These are phyloP conservation scores for Lethenteron camtschaticum DNA, from an alignment of 2,113 vertebrate species.

Conservation along the genomic window DNA sequence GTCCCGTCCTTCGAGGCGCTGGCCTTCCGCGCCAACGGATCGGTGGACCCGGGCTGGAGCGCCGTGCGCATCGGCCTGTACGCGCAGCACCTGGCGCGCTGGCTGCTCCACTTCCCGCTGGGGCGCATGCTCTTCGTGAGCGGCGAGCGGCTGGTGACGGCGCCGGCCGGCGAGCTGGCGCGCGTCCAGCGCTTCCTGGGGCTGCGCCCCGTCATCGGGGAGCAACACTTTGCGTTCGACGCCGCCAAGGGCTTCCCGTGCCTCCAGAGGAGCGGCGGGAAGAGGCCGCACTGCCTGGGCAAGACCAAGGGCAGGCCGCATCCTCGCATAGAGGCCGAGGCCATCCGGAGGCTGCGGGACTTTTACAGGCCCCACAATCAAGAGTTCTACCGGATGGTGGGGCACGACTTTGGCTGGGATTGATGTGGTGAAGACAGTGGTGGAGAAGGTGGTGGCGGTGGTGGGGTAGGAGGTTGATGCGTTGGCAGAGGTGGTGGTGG, in stretches of 20 bases:
- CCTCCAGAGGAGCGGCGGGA: constrained; percentile 81
- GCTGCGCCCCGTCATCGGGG: constrained; percentile 79
- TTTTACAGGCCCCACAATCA: constrained; percentile 79
- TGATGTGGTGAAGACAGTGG: constrained; percentile 9
- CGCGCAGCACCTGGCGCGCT: constrained; percentile 84
- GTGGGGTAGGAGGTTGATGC: too few species aligned
- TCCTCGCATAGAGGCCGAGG: constrained; percentile 46
- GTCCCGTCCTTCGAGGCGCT: constrained; percentile 72
- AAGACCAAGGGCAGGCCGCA: constrained; percentile 79
- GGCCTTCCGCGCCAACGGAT: constrained; percentile 62
- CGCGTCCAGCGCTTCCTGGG: constrained; percentile 85
- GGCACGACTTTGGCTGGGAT: constrained; percentile 55
- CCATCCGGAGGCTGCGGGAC: constrained; percentile 47
- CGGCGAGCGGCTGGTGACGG: constrained; percentile 58
- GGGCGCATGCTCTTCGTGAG: constrained; percentile 76
- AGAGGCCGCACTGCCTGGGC: constrained; percentile 81
- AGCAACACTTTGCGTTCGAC: constrained; percentile 97
- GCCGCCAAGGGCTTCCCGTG: constrained; percentile 96
- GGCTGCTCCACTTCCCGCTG: constrained; percentile 65
- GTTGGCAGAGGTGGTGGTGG: too few species aligned
- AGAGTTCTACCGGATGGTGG: constrained; percentile 90
- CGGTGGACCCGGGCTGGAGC: constrained; percentile 78
- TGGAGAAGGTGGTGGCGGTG: too few species aligned
- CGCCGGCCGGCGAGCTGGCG: constrained; percentile 71
- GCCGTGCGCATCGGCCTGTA: constrained; percentile 91